These are phyloP conservation scores for Sarcophilus harrisii DNA, from an alignment of 2,797 vertebrate genomes.

Conservation along the genomic window DNA sequence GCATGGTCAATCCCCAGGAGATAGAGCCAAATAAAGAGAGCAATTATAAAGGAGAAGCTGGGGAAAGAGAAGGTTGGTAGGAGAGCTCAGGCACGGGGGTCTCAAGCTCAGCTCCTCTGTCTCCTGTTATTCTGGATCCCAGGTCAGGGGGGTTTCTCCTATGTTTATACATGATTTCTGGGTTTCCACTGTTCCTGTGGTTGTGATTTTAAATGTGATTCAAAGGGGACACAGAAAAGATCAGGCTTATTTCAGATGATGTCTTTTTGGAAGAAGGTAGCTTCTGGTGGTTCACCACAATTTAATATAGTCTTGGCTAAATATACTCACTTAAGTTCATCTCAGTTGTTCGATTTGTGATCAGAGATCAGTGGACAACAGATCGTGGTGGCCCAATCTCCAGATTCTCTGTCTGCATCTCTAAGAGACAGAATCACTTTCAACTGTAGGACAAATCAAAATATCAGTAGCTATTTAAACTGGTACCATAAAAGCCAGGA, in stretches of 20 bases:
- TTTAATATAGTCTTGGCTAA: too few relatives aligned
- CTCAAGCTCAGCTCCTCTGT: neutral
- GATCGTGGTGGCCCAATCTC: constrained; percentile 33
- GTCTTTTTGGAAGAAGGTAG: too few relatives aligned
- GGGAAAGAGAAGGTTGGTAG: too few relatives aligned
- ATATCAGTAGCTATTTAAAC: neutral
- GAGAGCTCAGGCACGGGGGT: neutral
- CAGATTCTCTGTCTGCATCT: neutral
- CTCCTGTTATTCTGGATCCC: neutral
- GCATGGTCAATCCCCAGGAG: neutral
- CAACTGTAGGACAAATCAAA: constrained; percentile 29
- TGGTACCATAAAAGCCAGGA: too few relatives aligned
- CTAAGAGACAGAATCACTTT: constrained; percentile 27
- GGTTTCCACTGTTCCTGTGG: too few relatives aligned
- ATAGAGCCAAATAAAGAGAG: too few relatives aligned
- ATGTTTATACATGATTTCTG: too few relatives aligned
- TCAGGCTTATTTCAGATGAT: too few relatives aligned
- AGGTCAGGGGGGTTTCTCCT: neutral
- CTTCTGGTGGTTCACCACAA: too few relatives aligned
- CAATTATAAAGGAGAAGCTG: neutral
- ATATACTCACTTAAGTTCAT: neutral
- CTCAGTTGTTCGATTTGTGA: neutral
- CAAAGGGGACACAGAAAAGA: too few relatives aligned
- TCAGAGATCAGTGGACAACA: neutral
- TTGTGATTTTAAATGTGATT: too few relatives aligned